Evolutionary conservation across 2,888 invertebrate species (phyloP), one percentile per base, ranked within the genome.

Genomic region (Drosophila nigricruria): DNA sequence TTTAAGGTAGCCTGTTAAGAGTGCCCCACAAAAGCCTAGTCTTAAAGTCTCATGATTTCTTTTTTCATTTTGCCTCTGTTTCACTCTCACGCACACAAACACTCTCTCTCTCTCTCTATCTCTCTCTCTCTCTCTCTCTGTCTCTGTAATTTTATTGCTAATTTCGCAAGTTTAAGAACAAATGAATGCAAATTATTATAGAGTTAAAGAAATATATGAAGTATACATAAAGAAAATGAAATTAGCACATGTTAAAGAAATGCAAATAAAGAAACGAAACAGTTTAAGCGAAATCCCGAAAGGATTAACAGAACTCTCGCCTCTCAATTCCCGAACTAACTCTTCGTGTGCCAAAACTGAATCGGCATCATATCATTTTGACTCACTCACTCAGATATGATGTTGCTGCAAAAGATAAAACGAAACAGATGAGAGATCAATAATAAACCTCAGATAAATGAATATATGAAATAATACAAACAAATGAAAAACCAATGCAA

Each of bases 241-340:
- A 72, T 75, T 81, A 84, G 88, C 89, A 84, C 88, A 81, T 89
- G 84, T 84, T 84, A 88, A 84, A 69, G 71, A 88, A 73, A 42
- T 61, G 82, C 88, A 85, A 88, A 89, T 77, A 84, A 89, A 74
- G 60, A 72, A 77, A 73, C 45, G 60, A 81, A 66, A 67, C 45
- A 64, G 60, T 62, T 49, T 32, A 59, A 32, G 38, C 10, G 14
- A 25, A 32, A 60, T 38, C 36, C 50, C 47, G 56, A 38, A 30
- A 57, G 62, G 6, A 59, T 52, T 18, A 65, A 63, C 25, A n/a
- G 23, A 52, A 56, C 64, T 64, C 54, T 67, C 64, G 58, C 61
- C 60, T 34, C 57, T 57, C 38, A 72, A 70, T 61, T 66, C 74
- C 74, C 57, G 49, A 78, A 64, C 64, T 65, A 43, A 63, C 60